Evolutionary conservation across 1,140 invertebrate species (phyloP).

Genomic region (Drosophila triauraria): DNA sequence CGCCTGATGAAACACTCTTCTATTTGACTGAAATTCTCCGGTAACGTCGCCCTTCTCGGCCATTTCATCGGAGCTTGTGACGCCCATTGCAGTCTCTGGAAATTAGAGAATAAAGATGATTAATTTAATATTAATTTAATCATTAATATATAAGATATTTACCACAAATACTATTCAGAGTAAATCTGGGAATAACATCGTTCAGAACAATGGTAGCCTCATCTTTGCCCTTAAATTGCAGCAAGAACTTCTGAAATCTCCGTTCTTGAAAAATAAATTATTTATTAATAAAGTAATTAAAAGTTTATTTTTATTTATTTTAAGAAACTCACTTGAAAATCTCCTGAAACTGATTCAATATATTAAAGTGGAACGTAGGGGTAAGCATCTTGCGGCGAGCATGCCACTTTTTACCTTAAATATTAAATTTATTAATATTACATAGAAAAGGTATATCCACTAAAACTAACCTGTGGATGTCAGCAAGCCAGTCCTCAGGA

Average conservation of each 20-base stretch:
- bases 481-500: constrained; percentile 88
- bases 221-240: constrained; percentile 42
- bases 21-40: constrained; percentile 65
- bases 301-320: accelerated
- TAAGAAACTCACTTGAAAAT: constrained; percentile 87
- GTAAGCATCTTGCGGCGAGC: constrained; percentile 92
- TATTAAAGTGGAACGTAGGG: constrained; percentile 95
- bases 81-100: constrained; percentile 93
- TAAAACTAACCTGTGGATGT: constrained; percentile 86
- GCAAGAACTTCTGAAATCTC: constrained; percentile 83
- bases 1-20: constrained; percentile 67
- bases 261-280: constrained; percentile 47
- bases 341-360: constrained; percentile 91
- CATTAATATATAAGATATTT: not conserved
- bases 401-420: constrained; percentile 89
- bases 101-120: not conserved
- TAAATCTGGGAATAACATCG: constrained; percentile 87
- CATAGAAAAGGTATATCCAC: accelerated
- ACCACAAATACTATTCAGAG: constrained; percentile 93
- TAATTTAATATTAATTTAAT: too few species aligned
- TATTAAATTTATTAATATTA: not conserved
- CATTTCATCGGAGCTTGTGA: constrained; percentile 84
- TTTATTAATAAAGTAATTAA: too few species aligned
- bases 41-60: constrained; percentile 73
- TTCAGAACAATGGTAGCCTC: constrained; percentile 43